These are phyloP conservation scores for Elaeidobius kamerunicus DNA, from an alignment of 2,888 invertebrate genomes.

Conservation along the genomic window DNA sequence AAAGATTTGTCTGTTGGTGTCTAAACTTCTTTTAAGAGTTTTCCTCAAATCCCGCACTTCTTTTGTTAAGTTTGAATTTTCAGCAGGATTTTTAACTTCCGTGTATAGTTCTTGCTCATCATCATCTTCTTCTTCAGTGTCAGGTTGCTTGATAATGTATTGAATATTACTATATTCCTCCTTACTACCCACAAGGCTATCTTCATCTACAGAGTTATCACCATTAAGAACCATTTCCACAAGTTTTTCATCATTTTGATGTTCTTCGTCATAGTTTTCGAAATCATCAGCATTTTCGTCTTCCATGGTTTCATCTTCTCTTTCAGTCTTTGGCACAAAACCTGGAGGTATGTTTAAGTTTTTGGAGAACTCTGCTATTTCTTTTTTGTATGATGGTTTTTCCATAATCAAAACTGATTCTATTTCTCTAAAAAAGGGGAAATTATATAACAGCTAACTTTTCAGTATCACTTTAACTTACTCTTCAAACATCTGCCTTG, in stretches of 20 bases:
- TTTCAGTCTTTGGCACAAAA: slow-evolving; percentile 1
- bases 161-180: not conserved
- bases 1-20: slow-evolving; percentile 11
- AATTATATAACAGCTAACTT: too few relatives aligned
- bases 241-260: slow-evolving; percentile 2
- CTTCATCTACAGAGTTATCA: not conserved
- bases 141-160: not conserved
- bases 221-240: slow-evolving; percentile 9
- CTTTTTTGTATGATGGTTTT: slow-evolving; percentile 3
- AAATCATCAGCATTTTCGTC: not conserved
- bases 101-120: not conserved
- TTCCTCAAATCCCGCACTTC: slow-evolving; percentile 13
- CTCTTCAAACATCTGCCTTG: slow-evolving; percentile 5
- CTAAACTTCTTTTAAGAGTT: slow-evolving; percentile 9
- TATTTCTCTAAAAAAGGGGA: not conserved
- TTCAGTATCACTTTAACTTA: too few relatives aligned
- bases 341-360: slow-evolving; percentile 18
- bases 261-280: not conserved
- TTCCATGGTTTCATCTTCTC: not conserved
- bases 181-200: not conserved
- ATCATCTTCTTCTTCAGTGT: not conserved
- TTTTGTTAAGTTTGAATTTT: not conserved
- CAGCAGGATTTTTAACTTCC: not conserved
- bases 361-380: not conserved
- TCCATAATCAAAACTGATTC: slow-evolving; percentile 6